phyloP scores from a whole-genome alignment of 2,888 invertebrate genomes.

The Aphidoletes aphidimyza region DNA sequence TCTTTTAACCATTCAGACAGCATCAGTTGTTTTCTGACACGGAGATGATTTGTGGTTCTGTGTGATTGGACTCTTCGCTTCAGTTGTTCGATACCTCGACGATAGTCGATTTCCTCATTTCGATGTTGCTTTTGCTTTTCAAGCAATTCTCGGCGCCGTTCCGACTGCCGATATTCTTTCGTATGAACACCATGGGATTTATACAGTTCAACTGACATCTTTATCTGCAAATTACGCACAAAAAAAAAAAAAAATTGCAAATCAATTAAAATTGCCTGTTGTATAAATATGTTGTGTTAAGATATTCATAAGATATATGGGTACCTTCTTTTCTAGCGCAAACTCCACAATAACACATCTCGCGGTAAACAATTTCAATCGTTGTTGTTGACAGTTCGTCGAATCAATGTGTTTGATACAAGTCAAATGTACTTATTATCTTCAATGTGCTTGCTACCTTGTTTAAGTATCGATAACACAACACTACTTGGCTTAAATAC shows the following conservation, averaged over 20 bases:
- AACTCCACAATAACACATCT: neutral
- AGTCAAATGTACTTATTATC: neutral
- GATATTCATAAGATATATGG: neutral
- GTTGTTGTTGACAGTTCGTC: neutral
- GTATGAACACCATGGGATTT: conserved; percentile 57
- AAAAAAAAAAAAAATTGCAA: neutral
- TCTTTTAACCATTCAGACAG: conserved; percentile 94
- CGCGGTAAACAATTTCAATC: conserved; percentile 11
- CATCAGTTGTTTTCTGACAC: conserved; percentile 75
- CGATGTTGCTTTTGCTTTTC: conserved; percentile 63
- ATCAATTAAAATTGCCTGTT: neutral
- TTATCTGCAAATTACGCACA: neutral
- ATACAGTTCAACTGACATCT: conserved; percentile 57
- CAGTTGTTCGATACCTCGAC: conserved; percentile 57
- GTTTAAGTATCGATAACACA: too few species aligned
- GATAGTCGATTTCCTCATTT: conserved; percentile 61
- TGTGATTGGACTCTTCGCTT: conserved; percentile 39
- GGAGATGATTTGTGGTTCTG: neutral
- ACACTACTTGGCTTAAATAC: too few species aligned
- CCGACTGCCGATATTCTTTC: conserved; percentile 60
- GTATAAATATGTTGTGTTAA: neutral
- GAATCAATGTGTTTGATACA: too few species aligned
- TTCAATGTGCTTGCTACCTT: neutral
- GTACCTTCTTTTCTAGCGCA: neutral
- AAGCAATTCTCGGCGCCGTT: conserved; percentile 61